Conservation (phyloP, 2,113 vertebrate genomes). For the Setophaga petechia region DNA sequence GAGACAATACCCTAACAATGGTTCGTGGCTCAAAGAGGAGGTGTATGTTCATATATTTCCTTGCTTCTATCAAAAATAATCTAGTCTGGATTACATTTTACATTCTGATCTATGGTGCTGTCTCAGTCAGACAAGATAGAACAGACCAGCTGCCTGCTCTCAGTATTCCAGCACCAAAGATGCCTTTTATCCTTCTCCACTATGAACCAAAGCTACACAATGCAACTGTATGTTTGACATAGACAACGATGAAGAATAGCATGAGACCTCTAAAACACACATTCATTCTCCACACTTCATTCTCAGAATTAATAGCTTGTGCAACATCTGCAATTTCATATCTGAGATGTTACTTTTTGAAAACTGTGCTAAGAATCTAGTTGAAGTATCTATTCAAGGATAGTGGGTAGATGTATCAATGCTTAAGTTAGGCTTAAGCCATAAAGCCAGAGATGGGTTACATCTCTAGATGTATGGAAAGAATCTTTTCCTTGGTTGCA, state of each 20-base stretch:
- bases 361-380: neutral
- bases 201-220: neutral
- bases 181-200: neutral
- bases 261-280: neutral
- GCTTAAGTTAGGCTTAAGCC: neutral
- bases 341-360: neutral
- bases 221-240: neutral
- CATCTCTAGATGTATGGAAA: neutral
- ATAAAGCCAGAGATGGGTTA: neutral
- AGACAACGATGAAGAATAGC: neutral
- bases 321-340: neutral
- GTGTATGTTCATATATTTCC: neutral
- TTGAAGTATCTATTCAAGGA: neutral
- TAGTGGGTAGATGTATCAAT: neutral
- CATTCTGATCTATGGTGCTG: neutral
- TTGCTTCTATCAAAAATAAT: neutral
- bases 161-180: neutral
- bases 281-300: neutral
- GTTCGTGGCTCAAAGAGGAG: neutral
- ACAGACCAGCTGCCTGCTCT: neutral
- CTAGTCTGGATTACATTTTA: neutral
- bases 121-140: neutral
- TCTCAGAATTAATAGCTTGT: neutral
- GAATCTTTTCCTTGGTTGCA: neutral
- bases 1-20: rapidly evolving